Percentiles rank a stretch among this genome's conserved stretches.
These are phyloP conservation scores for Gonioctena quinquepunctata DNA, from an alignment of 1,140 invertebrate genomes.

Conservation along the genomic window DNA sequence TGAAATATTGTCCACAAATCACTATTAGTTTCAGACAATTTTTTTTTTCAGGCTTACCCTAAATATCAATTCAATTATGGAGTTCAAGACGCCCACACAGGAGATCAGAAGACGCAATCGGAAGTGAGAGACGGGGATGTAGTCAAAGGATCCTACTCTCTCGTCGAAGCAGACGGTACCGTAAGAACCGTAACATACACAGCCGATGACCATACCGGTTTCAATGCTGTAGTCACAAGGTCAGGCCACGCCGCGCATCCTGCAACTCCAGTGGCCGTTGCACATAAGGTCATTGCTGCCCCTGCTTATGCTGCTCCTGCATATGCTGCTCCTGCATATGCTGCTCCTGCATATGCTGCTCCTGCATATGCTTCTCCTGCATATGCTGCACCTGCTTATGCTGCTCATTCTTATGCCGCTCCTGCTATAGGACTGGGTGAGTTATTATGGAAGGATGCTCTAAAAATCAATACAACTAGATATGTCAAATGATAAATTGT, in stretches of 20 bases:
- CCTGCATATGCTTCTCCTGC: background rate
- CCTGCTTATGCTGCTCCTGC: background rate
- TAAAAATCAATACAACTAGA: too few species aligned
- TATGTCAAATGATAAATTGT: too few species aligned
- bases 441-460: too few species aligned
- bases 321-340: background rate
- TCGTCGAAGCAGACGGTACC: constrained; percentile 22
- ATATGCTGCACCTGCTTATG: background rate
- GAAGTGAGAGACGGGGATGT: constrained; percentile 18
- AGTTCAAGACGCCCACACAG: constrained; percentile 12
- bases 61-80: constrained; percentile 24
- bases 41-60: constrained; percentile 9
- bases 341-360: background rate
- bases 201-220: constrained; percentile 26
- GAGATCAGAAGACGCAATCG: constrained; percentile 16
- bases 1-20: too few species aligned
- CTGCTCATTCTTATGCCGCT: background rate
- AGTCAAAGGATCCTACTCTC: constrained; percentile 16
- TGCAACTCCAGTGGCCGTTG: constrained; percentile 4
- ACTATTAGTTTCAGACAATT: background rate
- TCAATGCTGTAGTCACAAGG: constrained; percentile 27
- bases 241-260: constrained; percentile 26
- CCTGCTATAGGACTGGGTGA: background rate
- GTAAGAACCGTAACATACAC: constrained; percentile 17
- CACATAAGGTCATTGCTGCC: constrained; percentile 10